Evolutionary conservation across 2,113 vertebrate genomes (phyloP).

Genomic region (Muntiacus muntjak): DNA sequence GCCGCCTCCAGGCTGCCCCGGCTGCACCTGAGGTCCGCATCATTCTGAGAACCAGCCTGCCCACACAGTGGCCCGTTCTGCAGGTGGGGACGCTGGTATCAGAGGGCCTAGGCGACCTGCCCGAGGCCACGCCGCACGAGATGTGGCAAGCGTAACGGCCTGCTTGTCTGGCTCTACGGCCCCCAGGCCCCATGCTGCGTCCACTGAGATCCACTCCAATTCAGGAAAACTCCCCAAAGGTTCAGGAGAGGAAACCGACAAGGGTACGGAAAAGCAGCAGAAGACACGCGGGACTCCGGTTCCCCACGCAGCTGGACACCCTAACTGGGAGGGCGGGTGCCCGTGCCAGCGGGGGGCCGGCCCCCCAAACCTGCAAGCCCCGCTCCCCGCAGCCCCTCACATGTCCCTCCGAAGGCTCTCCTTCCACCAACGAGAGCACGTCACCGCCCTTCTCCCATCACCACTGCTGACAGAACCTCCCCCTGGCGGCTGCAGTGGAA

Average conservation of each 20-base stretch:
- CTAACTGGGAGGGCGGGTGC: not conserved
- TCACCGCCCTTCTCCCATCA: constrained; percentile 84
- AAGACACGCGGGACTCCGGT: rapidly evolving
- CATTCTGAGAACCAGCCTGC: not conserved
- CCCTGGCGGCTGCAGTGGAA: constrained; percentile 74
- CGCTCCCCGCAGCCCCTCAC: constrained; percentile 42
- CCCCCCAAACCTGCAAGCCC: not conserved
- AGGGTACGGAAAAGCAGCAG: not conserved
- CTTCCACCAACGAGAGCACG: constrained; percentile 84
- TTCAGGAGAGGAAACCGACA: not conserved
- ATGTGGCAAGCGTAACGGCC: not conserved
- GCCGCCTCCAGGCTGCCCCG: not conserved
- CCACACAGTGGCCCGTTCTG: not conserved
- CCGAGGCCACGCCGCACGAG: not conserved
- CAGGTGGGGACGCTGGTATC: not conserved
- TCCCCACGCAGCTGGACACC: not conserved
- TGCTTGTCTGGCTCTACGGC: not conserved
- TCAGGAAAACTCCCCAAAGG: not conserved
- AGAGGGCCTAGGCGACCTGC: not conserved
- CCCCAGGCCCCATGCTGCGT: not conserved
- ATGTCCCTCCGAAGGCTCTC: constrained; percentile 59
- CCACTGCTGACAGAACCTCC: constrained; percentile 77
- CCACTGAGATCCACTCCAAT: not conserved
- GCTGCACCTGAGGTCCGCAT: not conserved
- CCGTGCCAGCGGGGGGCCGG: not conserved